Conservation (phyloP, 2,888 invertebrate genomes). For the Macaria liturata region DNA sequence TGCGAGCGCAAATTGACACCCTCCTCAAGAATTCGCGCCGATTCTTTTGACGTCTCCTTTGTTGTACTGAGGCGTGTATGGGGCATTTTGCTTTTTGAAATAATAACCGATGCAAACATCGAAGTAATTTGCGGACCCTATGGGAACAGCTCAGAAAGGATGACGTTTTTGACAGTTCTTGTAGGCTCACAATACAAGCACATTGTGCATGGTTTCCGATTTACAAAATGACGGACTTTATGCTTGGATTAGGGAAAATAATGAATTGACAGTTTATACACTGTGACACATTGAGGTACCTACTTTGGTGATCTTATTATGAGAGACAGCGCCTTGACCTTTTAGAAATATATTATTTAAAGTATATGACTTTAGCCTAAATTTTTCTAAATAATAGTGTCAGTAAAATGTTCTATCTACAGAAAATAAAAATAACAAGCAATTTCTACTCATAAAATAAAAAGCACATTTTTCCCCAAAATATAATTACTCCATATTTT, state of each 20-base stretch:
- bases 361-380: background rate
- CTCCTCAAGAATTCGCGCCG: conserved; percentile 60
- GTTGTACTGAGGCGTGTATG: conserved; percentile 66
- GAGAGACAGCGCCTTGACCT: conserved; percentile 1
- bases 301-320: conserved; percentile 23
- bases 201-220: conserved; percentile 62
- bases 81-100: conserved; percentile 60
- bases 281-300: conserved; percentile 33
- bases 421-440: too few relatives aligned
- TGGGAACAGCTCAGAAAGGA: conserved; percentile 60
- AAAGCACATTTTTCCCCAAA: conserved; percentile 3
- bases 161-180: conserved; percentile 75
- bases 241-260: conserved; percentile 52
- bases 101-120: conserved; percentile 74
- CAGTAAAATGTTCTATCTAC: too few relatives aligned
- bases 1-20: conserved; percentile 68
- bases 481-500: conserved; percentile 35
- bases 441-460: too few relatives aligned
- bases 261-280: conserved; percentile 33
- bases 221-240: conserved; percentile 48
- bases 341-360: background rate
- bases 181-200: conserved; percentile 53
- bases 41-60: conserved; percentile 67
- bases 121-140: conserved; percentile 66
- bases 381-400: background rate